Percentiles rank a stretch among this genome's conserved stretches.
These are phyloP conservation scores for Alaudala cheleensis DNA, from an alignment of 2,113 vertebrate species.

Conservation along the genomic window DNA sequence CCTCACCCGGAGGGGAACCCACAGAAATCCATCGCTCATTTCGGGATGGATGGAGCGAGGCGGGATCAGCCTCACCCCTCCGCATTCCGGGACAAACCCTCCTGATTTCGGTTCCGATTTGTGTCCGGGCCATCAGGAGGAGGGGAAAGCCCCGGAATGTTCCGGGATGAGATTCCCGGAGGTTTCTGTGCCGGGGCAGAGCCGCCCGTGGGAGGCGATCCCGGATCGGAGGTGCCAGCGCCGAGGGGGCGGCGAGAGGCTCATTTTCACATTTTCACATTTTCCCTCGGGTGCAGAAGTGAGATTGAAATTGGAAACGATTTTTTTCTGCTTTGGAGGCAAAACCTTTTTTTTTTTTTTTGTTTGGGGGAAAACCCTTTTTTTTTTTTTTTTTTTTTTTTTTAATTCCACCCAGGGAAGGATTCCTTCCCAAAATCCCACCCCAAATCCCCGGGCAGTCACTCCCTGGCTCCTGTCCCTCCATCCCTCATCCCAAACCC, in stretches of 20 bases:
- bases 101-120: too few relatives aligned
- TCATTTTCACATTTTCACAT: too few relatives aligned
- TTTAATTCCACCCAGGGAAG: neutral
- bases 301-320: neutral
- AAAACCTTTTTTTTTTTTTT: neutral
- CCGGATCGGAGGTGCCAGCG: too few relatives aligned
- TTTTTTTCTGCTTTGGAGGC: neutral
- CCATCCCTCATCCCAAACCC: neutral
- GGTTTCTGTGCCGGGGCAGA: too few relatives aligned
- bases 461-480: neutral
- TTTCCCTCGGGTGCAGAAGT: too few relatives aligned
- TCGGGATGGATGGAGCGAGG: neutral
- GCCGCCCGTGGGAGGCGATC: too few relatives aligned
- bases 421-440: neutral
- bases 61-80: neutral
- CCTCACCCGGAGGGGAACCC: neutral
- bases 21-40: fast-evolving
- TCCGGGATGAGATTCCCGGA: too few relatives aligned
- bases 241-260: too few relatives aligned
- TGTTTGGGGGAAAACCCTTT: too few relatives aligned
- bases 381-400: neutral
- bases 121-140: too few relatives aligned
- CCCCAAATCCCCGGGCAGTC: neutral
- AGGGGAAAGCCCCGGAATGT: too few relatives aligned
- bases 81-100: too few relatives aligned